phyloP scores from a whole-genome alignment of 2,797 vertebrate genomes.

The Acipenser transmontanus region DNA sequence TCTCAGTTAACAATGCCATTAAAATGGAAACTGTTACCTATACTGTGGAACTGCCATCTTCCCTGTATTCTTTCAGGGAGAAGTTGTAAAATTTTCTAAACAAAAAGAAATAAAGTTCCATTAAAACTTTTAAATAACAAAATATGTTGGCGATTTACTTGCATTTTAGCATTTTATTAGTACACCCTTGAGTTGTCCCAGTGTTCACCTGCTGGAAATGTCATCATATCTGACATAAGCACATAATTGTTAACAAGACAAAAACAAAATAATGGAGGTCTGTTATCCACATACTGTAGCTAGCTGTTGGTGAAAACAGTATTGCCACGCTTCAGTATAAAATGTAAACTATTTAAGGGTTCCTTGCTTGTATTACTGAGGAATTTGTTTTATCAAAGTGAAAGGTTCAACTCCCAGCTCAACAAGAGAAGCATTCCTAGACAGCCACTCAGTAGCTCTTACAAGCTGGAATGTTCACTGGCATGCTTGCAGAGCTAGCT shows the following conservation, averaged over 20 bases:
- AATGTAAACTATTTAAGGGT: too few species aligned
- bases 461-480: background rate
- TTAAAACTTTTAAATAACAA: too few species aligned
- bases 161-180: too few species aligned
- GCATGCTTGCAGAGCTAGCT: background rate
- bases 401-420: background rate
- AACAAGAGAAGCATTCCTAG: background rate
- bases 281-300: too few species aligned
- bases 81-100: conserved; percentile 96
- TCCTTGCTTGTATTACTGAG: background rate
- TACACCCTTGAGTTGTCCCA: too few species aligned
- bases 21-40: conserved; percentile 63
- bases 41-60: conserved; percentile 98
- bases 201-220: too few species aligned
- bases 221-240: too few species aligned
- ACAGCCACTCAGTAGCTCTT: background rate
- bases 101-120: conserved; percentile 6
- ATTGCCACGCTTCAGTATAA: too few species aligned
- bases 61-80: conserved; percentile 93
- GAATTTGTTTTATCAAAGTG: background rate
- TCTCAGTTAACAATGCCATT: background rate
- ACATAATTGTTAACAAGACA: too few species aligned
- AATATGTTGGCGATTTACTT: too few species aligned
- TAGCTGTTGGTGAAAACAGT: too few species aligned
- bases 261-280: too few species aligned